Evolutionary conservation across 2,113 vertebrate species (phyloP).

Genomic region (Erinaceus europaeus): DNA sequence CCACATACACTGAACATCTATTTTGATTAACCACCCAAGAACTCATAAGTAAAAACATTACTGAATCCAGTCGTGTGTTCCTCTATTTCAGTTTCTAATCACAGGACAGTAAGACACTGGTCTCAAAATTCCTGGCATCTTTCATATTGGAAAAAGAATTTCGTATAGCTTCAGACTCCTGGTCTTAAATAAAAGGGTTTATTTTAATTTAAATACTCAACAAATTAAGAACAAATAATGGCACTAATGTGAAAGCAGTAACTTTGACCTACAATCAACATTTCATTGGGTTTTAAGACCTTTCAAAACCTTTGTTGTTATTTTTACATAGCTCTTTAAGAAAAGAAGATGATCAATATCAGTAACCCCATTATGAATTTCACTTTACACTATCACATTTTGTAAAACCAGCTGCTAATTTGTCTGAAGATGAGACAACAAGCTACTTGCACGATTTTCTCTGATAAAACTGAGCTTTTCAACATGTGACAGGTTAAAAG

Average conservation of each 20-base stretch:
- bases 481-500: background rate
- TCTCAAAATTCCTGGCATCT: background rate
- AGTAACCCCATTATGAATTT: background rate
- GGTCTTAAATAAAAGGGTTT: background rate
- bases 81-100: background rate
- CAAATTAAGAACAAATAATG: background rate
- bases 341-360: background rate
- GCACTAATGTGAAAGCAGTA: background rate
- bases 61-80: background rate
- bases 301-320: background rate
- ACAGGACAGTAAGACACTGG: background rate
- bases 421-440: background rate
- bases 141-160: background rate
- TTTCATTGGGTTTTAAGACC: background rate
- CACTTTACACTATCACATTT: constrained; percentile 3
- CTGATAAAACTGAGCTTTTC: background rate
- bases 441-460: background rate
- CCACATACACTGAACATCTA: background rate
- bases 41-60: background rate
- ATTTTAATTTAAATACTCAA: background rate
- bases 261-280: background rate
- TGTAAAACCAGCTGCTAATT: background rate
- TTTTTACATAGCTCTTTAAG: background rate
- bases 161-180: background rate
- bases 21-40: background rate